A percentile compares a stretch with the other conserved stretches of the same genome.
These are phyloP conservation scores for Nomada flava DNA, from an alignment of 2,888 invertebrate genomes.

Conservation along the genomic window DNA sequence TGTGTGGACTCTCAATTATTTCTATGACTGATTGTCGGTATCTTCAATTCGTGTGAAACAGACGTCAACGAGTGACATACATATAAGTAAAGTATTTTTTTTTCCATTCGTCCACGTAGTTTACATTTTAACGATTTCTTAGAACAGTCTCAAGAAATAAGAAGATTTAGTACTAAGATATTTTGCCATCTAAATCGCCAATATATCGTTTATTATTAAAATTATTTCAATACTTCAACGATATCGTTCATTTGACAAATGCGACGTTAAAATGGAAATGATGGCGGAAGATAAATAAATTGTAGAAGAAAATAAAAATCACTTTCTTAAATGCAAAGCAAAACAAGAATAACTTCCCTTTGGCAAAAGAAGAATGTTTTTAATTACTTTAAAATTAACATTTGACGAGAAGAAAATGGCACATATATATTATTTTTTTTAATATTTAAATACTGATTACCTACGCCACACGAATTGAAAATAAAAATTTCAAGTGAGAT, in stretches of 20 bases:
- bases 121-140: neutral
- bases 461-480: neutral
- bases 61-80: too few species aligned
- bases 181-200: neutral
- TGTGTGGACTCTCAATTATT: neutral
- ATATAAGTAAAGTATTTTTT: too few species aligned
- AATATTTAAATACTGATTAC: neutral
- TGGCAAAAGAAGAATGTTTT: neutral
- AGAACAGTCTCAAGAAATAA: neutral
- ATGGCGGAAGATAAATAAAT: neutral
- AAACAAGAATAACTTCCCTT: neutral
- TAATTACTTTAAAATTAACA: too few species aligned
- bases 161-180: neutral
- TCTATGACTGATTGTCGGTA: neutral
- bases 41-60: neutral
- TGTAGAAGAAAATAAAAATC: neutral
- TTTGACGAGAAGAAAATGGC: too few species aligned
- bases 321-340: neutral
- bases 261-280: neutral
- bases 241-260: neutral
- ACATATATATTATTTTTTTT: neutral
- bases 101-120: neutral
- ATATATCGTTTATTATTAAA: neutral
- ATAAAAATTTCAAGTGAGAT: neutral
- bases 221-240: neutral